Base-by-base conservation (phyloP, 2,888 invertebrate genomes). In the Leucoma salicis region DNA sequence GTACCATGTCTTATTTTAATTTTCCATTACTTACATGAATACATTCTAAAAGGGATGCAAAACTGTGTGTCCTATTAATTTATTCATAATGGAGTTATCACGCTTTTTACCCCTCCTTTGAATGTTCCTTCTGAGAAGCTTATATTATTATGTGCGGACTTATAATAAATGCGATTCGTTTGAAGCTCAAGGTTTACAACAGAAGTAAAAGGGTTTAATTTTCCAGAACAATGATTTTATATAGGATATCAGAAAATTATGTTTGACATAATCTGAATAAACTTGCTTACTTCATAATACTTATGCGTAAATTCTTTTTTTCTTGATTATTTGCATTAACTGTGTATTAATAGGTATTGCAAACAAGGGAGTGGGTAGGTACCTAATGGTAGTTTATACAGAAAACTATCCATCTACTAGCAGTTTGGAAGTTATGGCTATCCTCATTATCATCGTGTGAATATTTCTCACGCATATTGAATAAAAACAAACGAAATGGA, bases 21-120 rank as follows among this genome's bases (percentile, higher is more conserved):
- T 78, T 74, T 73, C 71, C 74, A 74, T 75, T 74, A 70, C 65
- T 61, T 62, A 62, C 59, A 64, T 70, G 66, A 69, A 72, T 73
- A 73, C 70, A 65, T 69, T 61, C 69, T 57, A 31, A 49, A 37
- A 37, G 49, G 48, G 49, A 46, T 42, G 44, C 42, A 52, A 50
- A 39, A 25, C 46, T 41, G 46, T 41, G 35, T 43, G 54, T 42
- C 36, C 32, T 35, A 53, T 60, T 53, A 53, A 61, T 56, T 46
- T 47, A 53, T 52, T 55, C 10, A 46, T 16, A 29, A 32, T 39
- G 34, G 35, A 41, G 36, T 52, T 46, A 42, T 41, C 21, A 36
- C n/a, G 21, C 13, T 24, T 40, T 35, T 27, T 35, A n/a, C 25
- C 25, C 12, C 35, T 14, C 14, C 24, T 31, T 42, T 12, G 28